Conservation (phyloP, 1,140 invertebrate species). For the Galleria mellonella region DNA sequence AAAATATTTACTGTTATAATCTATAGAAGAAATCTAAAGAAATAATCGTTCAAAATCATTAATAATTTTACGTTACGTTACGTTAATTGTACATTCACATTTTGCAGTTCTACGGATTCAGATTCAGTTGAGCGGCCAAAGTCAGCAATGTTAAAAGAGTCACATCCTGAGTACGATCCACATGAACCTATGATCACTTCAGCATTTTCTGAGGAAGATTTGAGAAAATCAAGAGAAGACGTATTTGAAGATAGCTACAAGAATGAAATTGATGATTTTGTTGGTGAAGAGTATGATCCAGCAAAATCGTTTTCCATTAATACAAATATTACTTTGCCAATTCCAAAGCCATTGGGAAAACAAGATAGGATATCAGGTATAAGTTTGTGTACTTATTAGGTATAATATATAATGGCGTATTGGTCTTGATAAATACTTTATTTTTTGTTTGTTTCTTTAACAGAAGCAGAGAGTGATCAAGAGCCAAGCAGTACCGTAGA, state of each 20-base stretch:
- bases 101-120: constrained; percentile 57
- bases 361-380: constrained; percentile 67
- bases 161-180: constrained; percentile 63
- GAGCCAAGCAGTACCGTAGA: constrained; percentile 78
- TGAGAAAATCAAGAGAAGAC: constrained; percentile 57
- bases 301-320: constrained; percentile 46
- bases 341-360: constrained; percentile 30
- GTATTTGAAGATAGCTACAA: constrained; percentile 55
- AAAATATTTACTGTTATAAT: too few species aligned
- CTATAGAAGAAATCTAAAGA: too few species aligned
- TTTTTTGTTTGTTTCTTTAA: constrained; percentile 3
- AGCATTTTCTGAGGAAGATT: constrained; percentile 61
- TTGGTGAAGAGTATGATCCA: constrained; percentile 34
- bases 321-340: constrained; percentile 27
- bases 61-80: too few species aligned
- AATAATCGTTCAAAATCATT: too few species aligned
- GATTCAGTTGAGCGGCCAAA: constrained; percentile 61
- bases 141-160: constrained; percentile 60
- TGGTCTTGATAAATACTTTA: not conserved
- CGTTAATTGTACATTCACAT: too few species aligned
- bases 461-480: constrained; percentile 76
- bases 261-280: constrained; percentile 38
- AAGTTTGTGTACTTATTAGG: not conserved
- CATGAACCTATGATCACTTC: constrained; percentile 69
- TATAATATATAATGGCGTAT: not conserved